Evolutionary conservation across 1,140 invertebrate genomes (phyloP).

Genomic region (Drosophila lacteicornis): DNA sequence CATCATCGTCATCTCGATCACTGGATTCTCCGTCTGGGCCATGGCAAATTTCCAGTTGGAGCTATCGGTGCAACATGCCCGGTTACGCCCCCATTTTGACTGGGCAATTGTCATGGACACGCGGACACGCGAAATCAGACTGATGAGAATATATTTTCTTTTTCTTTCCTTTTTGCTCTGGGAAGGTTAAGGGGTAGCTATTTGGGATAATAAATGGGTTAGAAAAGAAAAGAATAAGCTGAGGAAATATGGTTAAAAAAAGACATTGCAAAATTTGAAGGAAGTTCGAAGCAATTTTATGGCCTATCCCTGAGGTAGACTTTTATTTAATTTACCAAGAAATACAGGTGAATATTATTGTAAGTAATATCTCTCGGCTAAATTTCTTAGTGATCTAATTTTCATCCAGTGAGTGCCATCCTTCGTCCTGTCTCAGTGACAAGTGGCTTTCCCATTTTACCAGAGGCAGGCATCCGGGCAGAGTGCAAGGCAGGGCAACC

Average conservation of each 20-base stretch:
- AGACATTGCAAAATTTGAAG: background rate
- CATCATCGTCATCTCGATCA: conserved; percentile 18
- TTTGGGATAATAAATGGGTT: conserved; percentile 32
- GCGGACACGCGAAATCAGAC: conserved; percentile 31
- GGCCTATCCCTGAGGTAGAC: background rate
- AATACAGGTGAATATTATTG: background rate
- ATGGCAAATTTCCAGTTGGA: conserved; percentile 61
- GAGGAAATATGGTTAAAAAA: background rate
- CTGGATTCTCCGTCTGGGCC: conserved; percentile 34
- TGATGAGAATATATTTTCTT: conserved; percentile 38
- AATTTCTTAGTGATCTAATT: background rate
- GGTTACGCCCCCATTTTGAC: conserved; percentile 60
- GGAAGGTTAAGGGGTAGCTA: background rate
- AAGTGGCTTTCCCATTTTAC: conserved; percentile 39
- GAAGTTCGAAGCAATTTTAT: background rate
- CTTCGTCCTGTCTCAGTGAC: background rate
- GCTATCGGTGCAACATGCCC: conserved; percentile 44
- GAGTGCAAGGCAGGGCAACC: conserved; percentile 31
- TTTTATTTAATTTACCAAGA: background rate
- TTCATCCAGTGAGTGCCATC: background rate
- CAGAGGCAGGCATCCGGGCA: background rate
- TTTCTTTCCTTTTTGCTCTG: background rate
- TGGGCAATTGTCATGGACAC: conserved; percentile 65
- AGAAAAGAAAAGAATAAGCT: background rate
- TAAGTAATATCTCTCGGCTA: background rate